Evolutionary conservation across 2,797 vertebrate species (phyloP).

Genomic region (Tenualosa thibaudeaui): DNA sequence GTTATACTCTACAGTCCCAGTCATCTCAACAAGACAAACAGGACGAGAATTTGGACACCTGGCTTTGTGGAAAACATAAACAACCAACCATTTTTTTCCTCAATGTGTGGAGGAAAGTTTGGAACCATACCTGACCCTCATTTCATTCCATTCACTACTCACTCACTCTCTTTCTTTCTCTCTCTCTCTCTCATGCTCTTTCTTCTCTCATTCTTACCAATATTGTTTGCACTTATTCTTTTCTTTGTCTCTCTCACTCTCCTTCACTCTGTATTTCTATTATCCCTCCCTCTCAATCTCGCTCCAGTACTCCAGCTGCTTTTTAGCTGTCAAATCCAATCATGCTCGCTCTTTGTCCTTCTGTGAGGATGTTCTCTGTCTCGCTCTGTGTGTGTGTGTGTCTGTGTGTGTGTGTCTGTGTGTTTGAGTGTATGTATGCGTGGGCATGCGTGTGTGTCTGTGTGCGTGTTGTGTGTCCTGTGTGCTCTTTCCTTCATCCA

Average conservation of each 20-base stretch:
- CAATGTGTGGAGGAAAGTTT: neutral
- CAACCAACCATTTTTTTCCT: neutral
- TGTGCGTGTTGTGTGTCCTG: neutral
- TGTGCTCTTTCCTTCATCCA: neutral
- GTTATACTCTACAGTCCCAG: neutral
- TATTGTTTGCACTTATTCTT: slow-evolving; percentile 10
- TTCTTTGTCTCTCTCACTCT: neutral
- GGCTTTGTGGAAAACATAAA: neutral
- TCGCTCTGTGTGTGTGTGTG: neutral
- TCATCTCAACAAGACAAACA: neutral
- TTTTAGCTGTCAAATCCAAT: neutral
- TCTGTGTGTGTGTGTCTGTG: no score
- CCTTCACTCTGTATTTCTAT: neutral
- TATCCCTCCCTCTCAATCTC: slow-evolving; percentile 1
- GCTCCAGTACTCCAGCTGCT: neutral
- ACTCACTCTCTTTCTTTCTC: neutral
- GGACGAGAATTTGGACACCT: neutral
- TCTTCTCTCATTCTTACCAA: neutral
- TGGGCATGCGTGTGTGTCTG: slow-evolving; percentile 3
- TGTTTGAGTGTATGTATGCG: neutral
- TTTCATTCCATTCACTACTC: neutral
- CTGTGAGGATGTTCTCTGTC: no score
- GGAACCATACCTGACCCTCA: neutral
- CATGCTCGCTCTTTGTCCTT: slow-evolving; percentile 1
- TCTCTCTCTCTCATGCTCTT: neutral